These are phyloP conservation scores for Tapirus terrestris DNA, from an alignment of 2,113 vertebrate genomes.

Conservation along the genomic window DNA sequence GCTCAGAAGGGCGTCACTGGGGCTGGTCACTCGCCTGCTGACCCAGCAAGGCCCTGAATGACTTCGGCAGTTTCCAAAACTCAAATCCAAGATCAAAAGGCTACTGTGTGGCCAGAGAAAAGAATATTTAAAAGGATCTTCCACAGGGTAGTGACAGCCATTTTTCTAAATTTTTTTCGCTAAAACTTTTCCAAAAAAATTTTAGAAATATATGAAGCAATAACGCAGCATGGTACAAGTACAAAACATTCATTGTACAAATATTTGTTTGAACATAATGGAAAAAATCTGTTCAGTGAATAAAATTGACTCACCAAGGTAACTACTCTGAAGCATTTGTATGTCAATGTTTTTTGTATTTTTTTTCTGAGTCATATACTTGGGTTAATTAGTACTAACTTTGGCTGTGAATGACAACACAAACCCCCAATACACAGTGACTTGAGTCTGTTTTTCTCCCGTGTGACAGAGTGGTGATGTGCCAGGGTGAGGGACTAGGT, in stretches of 20 bases:
- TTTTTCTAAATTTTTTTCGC: no score
- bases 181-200: not conserved
- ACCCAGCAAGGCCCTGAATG: not conserved
- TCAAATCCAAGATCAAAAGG: not conserved
- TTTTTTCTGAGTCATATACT: not conserved
- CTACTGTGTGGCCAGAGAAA: not conserved
- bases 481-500: not conserved
- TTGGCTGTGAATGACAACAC: not conserved
- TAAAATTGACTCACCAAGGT: not conserved
- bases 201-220: not conserved
- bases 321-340: not conserved
- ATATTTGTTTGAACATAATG: not conserved
- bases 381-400: no score
- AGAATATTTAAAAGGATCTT: not conserved
- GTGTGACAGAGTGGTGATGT: rapidly evolving
- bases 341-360: not conserved
- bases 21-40: not conserved
- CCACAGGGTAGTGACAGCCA: not conserved
- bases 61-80: not conserved
- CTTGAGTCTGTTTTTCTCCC: not conserved
- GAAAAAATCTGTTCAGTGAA: not conserved
- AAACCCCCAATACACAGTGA: not conserved
- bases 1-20: not conserved
- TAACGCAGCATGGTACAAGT: rapidly evolving
- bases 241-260: not conserved